Base-by-base conservation (phyloP, 2,888 invertebrate species). In the Cryptus viduatorius region DNA sequence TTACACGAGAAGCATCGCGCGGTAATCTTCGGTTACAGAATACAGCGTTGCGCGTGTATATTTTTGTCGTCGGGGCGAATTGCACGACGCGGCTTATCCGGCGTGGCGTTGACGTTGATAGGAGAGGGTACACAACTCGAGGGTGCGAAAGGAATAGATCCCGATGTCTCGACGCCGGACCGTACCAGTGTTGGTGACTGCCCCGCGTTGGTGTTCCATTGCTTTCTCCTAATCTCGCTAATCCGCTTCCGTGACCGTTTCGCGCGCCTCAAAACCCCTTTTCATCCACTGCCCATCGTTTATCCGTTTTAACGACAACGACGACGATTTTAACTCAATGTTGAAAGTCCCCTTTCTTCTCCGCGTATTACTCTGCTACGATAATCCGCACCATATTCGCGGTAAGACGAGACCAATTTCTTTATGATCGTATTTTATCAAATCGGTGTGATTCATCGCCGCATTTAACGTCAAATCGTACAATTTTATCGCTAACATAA, bases 141-240 rank as follows among this genome's bases (percentile, higher is more conserved):
- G 53, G 79, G 16, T 14, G 31, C 19, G 84, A 76, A 83, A 83
- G 81, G 61, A 71, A 78, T 61, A 85, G 79, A 81, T 75, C 42
- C 8, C 59, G 64, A 69, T 79, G 73, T 85, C 69, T 37, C 65
- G 71, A 61, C 16, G 12, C 46, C 67, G 69, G 64, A 79, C 78
- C 14, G 80, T 78, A 80, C 83, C 67, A 79, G 76, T 37, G 42
- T 71, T 7, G 46, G 69, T 59, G 80, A 86, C 85, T 85, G 86
- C 56, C 56, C 77, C 69, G 59, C 81, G 65, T 69, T 59, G 4
- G 19, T 7, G 67, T 10, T 46, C 87, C 86, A 87, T 88, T 89
- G 90, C 90, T 88, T 86, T 87, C 85, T 75, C 87, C 89, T 89
- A 91, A 90, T 92, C 90, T 87, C 87, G 87, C 89, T 92, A 91